Evolutionary conservation across 2,797 vertebrate species (phyloP).

Genomic region (Benthosema pterotum): DNA sequence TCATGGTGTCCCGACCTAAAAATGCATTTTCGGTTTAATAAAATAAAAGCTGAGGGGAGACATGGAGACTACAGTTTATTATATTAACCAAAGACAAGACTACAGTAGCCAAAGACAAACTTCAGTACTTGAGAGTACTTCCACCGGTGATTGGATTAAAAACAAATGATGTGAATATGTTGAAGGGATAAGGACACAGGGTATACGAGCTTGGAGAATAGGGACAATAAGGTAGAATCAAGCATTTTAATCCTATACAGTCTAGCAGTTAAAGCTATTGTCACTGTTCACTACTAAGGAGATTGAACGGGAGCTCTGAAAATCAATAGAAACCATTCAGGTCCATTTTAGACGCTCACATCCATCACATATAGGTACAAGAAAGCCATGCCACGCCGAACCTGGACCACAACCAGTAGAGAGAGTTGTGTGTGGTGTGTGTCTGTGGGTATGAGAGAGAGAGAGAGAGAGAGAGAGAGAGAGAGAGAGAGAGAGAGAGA

Average conservation of each 20-base stretch:
- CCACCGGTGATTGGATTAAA: too few species aligned
- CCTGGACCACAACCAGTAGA: constrained; percentile 1
- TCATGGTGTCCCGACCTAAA: too few species aligned
- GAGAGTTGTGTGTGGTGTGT: background rate
- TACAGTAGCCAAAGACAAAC: too few species aligned
- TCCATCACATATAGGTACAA: constrained; percentile 2
- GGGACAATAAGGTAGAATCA: constrained; percentile 2
- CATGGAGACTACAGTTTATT: too few species aligned
- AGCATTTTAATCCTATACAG: background rate
- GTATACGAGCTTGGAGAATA: background rate
- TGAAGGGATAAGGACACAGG: background rate
- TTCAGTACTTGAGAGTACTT: too few species aligned
- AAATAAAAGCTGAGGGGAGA: too few species aligned
- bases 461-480: too few species aligned
- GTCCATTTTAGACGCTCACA: constrained; percentile 19
- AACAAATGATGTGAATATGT: background rate
- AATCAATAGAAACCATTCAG: constrained; percentile 29
- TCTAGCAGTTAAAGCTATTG: background rate
- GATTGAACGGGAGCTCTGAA: constrained; percentile 17
- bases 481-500: too few species aligned
- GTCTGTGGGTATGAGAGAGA: too few species aligned
- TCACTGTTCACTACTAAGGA: constrained; percentile 14
- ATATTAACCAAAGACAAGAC: too few species aligned
- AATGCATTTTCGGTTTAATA: too few species aligned
- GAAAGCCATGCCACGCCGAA: background rate